Evolutionary conservation across 2,113 vertebrate genomes (phyloP).

Genomic region (Nestor notabilis): DNA sequence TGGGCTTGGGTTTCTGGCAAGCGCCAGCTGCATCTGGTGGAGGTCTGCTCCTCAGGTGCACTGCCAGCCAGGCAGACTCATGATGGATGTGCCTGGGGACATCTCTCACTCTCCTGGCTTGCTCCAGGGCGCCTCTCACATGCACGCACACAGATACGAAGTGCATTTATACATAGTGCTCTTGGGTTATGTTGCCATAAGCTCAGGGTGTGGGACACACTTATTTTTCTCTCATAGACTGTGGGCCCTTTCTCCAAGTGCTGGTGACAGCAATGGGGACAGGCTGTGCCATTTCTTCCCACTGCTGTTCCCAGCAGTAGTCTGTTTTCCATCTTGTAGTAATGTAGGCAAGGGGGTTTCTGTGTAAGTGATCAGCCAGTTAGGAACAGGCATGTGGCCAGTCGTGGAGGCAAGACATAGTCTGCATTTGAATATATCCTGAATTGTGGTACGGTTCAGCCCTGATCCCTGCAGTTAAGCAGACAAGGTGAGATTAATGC

Average conservation of each 20-base stretch:
- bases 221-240: background rate
- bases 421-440: background rate
- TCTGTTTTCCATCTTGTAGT: background rate
- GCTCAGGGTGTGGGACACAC: background rate
- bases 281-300: background rate
- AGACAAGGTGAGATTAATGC: background rate
- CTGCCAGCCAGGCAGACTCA: fast-evolving
- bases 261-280: background rate
- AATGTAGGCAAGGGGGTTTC: background rate
- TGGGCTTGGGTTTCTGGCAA: background rate
- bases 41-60: fast-evolving
- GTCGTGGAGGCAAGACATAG: background rate
- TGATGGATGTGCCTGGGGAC: too few relatives aligned
- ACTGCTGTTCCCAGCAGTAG: background rate
- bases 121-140: background rate
- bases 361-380: background rate
- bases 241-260: background rate
- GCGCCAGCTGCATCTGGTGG: background rate
- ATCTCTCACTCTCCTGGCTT: fast-evolving
- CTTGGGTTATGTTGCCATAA: fast-evolving
- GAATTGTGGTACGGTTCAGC: background rate
- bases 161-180: background rate
- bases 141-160: fast-evolving
- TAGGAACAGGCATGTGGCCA: background rate
- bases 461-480: background rate